Evolutionary conservation across 2,797 vertebrate species (phyloP).

Genomic region (Melanogrammus aeglefinus): DNA sequence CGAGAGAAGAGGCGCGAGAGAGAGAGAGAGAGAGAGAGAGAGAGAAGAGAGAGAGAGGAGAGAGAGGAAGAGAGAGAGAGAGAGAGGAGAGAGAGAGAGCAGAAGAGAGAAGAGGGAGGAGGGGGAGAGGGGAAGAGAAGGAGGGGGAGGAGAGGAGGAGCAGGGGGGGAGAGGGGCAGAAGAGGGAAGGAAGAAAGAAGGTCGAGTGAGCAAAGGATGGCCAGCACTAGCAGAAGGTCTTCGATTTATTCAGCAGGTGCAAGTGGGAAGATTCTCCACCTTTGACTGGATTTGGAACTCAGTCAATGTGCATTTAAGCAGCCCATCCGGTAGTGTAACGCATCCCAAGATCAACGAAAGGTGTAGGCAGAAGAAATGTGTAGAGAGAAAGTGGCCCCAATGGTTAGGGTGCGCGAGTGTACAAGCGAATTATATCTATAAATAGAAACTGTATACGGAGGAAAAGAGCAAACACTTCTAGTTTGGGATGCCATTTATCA

Average conservation of each 20-base stretch:
- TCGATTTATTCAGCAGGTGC: too few species aligned
- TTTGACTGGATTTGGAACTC: too few species aligned
- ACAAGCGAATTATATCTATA: neutral
- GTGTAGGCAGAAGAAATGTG: neutral
- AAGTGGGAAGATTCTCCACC: too few species aligned
- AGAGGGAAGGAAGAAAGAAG: conserved; percentile 6
- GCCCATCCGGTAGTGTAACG: too few species aligned
- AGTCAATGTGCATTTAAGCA: too few species aligned
- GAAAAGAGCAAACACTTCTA: neutral
- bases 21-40: too few species aligned
- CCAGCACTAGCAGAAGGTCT: too few species aligned
- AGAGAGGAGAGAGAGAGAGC: neutral
- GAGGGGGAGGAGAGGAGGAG: neutral
- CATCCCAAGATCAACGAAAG: neutral
- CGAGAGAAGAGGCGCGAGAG: too few species aligned
- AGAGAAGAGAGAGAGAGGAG: too few species aligned
- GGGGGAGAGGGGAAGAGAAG: neutral
- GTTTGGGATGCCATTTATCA: neutral
- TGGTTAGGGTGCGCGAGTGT: neutral
- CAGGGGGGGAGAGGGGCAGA: neutral
- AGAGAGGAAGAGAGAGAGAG: too few species aligned
- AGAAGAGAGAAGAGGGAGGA: too few species aligned
- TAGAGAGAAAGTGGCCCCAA: neutral
- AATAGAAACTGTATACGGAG: neutral
- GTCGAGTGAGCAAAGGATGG: conserved; percentile 26